Percentiles rank a stretch among this genome's conserved stretches.
These are phyloP conservation scores for Lysandra coridon DNA, from an alignment of 2,888 invertebrate species.

Conservation along the genomic window DNA sequence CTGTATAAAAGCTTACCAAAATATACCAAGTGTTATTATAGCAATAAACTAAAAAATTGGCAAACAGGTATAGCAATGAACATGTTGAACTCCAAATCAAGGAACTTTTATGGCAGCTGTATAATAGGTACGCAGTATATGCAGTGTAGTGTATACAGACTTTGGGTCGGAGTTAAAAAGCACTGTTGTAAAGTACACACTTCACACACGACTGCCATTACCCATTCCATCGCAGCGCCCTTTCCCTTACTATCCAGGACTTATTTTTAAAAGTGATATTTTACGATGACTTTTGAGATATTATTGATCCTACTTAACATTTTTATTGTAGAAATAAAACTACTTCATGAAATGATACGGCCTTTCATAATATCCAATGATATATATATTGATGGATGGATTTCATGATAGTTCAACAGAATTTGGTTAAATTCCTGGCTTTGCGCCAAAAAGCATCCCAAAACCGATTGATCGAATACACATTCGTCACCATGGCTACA, in stretches of 20 bases:
- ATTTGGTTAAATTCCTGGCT: slow-evolving; percentile 37
- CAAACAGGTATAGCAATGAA: too few species aligned
- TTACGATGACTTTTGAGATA: too few species aligned
- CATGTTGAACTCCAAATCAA: too few species aligned
- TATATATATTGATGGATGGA: neutral
- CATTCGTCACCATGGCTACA: slow-evolving; percentile 64
- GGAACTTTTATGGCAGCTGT: neutral
- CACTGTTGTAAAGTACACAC: slow-evolving; percentile 12
- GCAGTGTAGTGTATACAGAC: neutral
- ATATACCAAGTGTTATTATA: too few species aligned
- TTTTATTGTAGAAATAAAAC: neutral
- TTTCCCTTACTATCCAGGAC: neutral
- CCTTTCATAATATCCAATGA: neutral
- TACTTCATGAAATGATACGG: neutral
- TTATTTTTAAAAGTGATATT: neutral
- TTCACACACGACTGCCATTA: slow-evolving; percentile 4
- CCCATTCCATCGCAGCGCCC: neutral
- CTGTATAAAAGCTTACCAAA: too few species aligned
- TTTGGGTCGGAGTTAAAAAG: neutral
- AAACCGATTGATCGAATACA: slow-evolving; percentile 57
- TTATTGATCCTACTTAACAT: neutral
- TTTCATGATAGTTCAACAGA: neutral
- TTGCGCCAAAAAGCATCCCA: slow-evolving; percentile 36
- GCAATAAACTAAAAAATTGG: too few species aligned
- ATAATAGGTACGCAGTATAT: too few species aligned